Percentiles rank a stretch among this genome's conserved stretches.
phyloP scores from a whole-genome alignment of 1,140 invertebrate species.

The Tetragnatha versicolor region DNA sequence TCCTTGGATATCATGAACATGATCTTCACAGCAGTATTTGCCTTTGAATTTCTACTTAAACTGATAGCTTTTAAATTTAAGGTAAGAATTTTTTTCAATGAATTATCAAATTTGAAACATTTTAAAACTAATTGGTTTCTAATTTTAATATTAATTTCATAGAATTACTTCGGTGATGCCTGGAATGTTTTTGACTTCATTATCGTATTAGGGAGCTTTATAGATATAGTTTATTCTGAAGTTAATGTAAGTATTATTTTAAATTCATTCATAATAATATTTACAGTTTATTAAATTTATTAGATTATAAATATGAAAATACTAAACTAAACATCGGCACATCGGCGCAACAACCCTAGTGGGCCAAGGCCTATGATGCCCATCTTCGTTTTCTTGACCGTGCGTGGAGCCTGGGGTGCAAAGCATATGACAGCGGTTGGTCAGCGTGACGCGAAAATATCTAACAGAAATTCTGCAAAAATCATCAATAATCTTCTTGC shows the following conservation, averaged over 20 bases:
- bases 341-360: too few species aligned
- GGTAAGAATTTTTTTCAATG: conserved; percentile 69
- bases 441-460: too few species aligned
- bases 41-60: conserved; percentile 98
- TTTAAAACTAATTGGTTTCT: not conserved
- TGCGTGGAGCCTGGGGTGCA: too few species aligned
- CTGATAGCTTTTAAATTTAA: conserved; percentile 97
- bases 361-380: too few species aligned
- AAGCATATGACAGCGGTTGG: too few species aligned
- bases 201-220: conserved; percentile 98
- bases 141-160: conserved; percentile 53
- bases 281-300: too few species aligned
- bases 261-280: too few species aligned
- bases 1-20: conserved; percentile 94
- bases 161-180: conserved; percentile 99
- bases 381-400: too few species aligned
- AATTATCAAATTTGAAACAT: not conserved
- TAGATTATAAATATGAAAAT: too few species aligned
- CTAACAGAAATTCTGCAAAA: too few species aligned
- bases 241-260: conserved; percentile 68
- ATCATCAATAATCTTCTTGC: too few species aligned
- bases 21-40: conserved; percentile 98
- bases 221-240: conserved; percentile 97
- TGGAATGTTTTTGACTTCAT: conserved; percentile 99
- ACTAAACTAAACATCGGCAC: too few species aligned